phyloP scores from a whole-genome alignment of 2,113 vertebrate species.

The Mohoua ochrocephala region DNA sequence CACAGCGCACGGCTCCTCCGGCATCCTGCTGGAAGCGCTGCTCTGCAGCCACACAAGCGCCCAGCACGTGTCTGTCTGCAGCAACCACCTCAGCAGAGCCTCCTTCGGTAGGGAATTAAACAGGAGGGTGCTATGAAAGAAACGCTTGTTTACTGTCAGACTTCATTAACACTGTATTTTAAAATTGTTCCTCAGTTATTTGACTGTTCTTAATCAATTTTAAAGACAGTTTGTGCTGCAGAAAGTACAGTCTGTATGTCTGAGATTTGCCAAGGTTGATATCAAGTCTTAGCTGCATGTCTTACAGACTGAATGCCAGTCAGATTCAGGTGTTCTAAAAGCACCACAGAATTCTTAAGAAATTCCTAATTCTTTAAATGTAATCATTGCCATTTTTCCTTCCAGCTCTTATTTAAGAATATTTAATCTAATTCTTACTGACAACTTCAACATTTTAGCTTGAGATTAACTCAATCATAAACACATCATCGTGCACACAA shows the following conservation, averaged over 20 bases:
- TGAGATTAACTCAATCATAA: not conserved
- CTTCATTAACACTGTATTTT: not conserved
- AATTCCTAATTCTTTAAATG: not conserved
- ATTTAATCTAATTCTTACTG: not conserved
- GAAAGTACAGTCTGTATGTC: not conserved
- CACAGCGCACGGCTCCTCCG: rapidly evolving
- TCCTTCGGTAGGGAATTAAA: rapidly evolving
- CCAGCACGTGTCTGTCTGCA: not conserved
- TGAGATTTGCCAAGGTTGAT: not conserved
- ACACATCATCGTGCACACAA: not conserved
- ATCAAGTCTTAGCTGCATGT: not conserved
- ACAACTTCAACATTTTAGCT: not conserved
- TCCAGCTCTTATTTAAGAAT: not conserved
- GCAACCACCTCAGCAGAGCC: not conserved
- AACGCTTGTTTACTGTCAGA: not conserved
- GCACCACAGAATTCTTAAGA: not conserved
- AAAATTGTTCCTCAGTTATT: not conserved
- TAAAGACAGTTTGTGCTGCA: not conserved
- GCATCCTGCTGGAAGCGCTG: not conserved
- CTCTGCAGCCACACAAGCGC: not conserved
- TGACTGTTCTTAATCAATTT: not conserved
- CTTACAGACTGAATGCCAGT: not conserved
- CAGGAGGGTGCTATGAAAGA: not conserved
- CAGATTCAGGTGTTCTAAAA: not conserved
- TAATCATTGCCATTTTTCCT: not conserved